phyloP scores from a whole-genome alignment of 2,888 invertebrate species.

The Mesorhabditis sp. region DNA sequence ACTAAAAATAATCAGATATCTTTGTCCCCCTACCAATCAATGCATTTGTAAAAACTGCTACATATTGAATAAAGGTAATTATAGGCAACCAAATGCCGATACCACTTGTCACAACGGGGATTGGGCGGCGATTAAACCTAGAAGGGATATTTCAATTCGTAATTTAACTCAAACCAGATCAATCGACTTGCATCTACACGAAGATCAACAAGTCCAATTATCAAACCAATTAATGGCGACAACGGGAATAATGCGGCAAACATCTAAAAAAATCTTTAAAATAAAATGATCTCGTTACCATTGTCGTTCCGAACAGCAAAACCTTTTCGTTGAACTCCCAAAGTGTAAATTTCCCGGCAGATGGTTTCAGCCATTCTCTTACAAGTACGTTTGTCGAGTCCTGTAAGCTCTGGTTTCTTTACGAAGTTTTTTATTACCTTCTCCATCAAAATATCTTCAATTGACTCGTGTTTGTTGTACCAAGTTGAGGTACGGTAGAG shows the following conservation, averaged over 20 bases:
- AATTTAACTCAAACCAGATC: conserved; percentile 18
- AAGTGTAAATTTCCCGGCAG: conserved; percentile 61
- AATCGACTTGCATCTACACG: conserved; percentile 38
- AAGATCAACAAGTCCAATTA: conserved; percentile 60
- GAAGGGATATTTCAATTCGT: background rate
- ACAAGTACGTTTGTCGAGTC: background rate
- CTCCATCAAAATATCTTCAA: conserved; percentile 17
- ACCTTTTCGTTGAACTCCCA: conserved; percentile 63
- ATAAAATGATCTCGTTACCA: conserved; percentile 17
- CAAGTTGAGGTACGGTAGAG: conserved; percentile 20
- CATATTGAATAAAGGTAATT: conserved; percentile 60
- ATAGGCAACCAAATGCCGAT: conserved; percentile 63
- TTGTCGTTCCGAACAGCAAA: conserved; percentile 61
- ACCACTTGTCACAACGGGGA: conserved; percentile 37
- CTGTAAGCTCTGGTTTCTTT: no score
- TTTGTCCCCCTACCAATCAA: conserved; percentile 57
- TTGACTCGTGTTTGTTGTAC: conserved; percentile 18
- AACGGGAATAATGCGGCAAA: conserved; percentile 63
- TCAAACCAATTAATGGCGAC: conserved; percentile 62
- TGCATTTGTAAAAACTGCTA: conserved; percentile 62
- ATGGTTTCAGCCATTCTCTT: conserved; percentile 59
- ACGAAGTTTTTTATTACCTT: background rate
- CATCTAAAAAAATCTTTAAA: conserved; percentile 53
- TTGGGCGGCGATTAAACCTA: conserved; percentile 61
- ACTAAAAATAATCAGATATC: conserved; percentile 17